These are phyloP conservation scores for Aphelinus atriplicis DNA, from an alignment of 1,140 invertebrate genomes.

Conservation along the genomic window DNA sequence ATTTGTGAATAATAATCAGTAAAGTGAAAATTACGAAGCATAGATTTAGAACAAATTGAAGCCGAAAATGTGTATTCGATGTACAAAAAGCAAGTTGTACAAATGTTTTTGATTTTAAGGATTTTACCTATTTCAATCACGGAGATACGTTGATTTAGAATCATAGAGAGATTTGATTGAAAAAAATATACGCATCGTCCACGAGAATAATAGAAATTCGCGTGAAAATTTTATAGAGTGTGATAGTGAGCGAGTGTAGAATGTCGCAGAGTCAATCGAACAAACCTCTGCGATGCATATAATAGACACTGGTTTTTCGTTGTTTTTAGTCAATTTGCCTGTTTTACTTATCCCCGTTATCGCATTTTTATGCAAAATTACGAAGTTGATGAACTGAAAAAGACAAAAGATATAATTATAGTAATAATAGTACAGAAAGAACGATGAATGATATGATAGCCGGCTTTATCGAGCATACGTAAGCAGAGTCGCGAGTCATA, in stretches of 20 bases:
- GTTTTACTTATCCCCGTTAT: constrained; percentile 48
- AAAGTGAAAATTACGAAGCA: too few relatives aligned
- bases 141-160: too few relatives aligned
- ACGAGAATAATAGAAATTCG: too few relatives aligned
- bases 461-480: not conserved
- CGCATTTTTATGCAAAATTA: constrained; percentile 35
- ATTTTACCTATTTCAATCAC: too few relatives aligned
- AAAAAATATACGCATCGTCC: too few relatives aligned
- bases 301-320: constrained; percentile 46
- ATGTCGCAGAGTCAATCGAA: constrained; percentile 24
- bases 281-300: constrained; percentile 24
- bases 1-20: not conserved
- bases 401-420: constrained; percentile 13
- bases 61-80: too few relatives aligned
- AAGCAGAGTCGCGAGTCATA: constrained; percentile 14
- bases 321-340: constrained; percentile 49
- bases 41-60: too few relatives aligned
- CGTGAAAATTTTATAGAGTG: too few relatives aligned
- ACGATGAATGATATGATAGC: constrained; percentile 7
- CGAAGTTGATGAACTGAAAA: constrained; percentile 28
- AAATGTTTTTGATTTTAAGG: too few relatives aligned
- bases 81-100: too few relatives aligned
- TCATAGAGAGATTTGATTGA: too few relatives aligned
- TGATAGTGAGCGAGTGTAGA: too few relatives aligned
- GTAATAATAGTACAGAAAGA: not conserved